Evolutionary conservation across 2,797 vertebrate species (phyloP).

Genomic region (Amphiprion clarkii): DNA sequence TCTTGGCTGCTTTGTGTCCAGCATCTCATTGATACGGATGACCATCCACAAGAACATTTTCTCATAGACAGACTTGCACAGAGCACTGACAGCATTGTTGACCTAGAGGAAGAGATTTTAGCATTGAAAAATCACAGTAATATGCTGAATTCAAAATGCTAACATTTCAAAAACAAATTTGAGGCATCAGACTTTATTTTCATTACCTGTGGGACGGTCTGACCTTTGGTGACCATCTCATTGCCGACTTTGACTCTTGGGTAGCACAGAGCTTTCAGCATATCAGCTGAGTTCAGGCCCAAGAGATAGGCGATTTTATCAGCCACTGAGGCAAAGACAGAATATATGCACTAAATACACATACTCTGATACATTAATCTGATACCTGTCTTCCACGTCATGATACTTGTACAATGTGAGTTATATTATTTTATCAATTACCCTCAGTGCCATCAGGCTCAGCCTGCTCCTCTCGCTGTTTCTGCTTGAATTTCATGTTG

Average conservation of each 20-base stretch:
- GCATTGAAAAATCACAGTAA: too few species aligned
- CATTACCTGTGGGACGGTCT: conserved; percentile 89
- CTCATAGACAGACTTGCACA: conserved; percentile 91
- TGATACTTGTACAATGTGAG: too few species aligned
- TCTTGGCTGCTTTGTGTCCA: conserved; percentile 87
- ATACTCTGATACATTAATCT: too few species aligned
- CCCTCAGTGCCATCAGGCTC: conserved; percentile 86
- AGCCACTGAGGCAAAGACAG: conserved; percentile 64
- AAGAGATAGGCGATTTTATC: conserved; percentile 90
- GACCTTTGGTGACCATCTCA: conserved; percentile 89
- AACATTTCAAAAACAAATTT: too few species aligned
- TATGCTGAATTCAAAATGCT: too few species aligned
- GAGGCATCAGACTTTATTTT: too few species aligned
- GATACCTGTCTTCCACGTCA: too few species aligned
- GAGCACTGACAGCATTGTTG: conserved; percentile 86
- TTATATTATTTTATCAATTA: conserved; percentile 54
- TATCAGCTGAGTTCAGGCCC: conserved; percentile 90
- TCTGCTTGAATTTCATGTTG: conserved; percentile 90
- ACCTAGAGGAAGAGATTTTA: conserved; percentile 75
- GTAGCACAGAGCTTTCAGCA: conserved; percentile 89
- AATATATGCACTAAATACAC: too few species aligned
- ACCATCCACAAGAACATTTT: conserved; percentile 94
- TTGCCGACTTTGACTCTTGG: conserved; percentile 90
- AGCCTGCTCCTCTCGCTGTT: conserved; percentile 44
- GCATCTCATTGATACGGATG: conserved; percentile 88